These are phyloP conservation scores for Cerastis rubricosa DNA, from an alignment of 2,888 invertebrate genomes.

Conservation along the genomic window DNA sequence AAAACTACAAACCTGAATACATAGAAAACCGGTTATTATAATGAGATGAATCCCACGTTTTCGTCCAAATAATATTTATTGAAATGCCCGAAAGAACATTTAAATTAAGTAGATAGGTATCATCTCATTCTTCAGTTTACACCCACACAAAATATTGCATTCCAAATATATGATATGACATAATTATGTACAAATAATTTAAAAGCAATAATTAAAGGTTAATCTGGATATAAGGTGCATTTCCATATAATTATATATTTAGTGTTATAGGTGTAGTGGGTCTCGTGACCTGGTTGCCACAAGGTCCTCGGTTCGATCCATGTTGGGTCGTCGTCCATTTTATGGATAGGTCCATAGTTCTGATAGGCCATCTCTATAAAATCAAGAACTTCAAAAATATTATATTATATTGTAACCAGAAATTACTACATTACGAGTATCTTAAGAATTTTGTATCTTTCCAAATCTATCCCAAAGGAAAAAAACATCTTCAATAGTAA, in stretches of 20 bases:
- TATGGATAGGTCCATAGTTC: constrained; percentile 32
- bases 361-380: neutral
- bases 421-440: neutral
- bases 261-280: constrained; percentile 34
- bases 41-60: constrained; percentile 23
- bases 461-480: too few species aligned
- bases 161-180: constrained; percentile 35
- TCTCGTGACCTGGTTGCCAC: constrained; percentile 46
- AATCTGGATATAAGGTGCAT: constrained; percentile 40
- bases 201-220: constrained; percentile 39
- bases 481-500: neutral
- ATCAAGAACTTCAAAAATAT: neutral
- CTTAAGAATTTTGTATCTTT: too few species aligned
- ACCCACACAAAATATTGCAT: constrained; percentile 30
- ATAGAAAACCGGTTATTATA: neutral
- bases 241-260: constrained; percentile 35
- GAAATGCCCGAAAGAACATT: neutral
- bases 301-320: constrained; percentile 37
- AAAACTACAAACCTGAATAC: constrained; percentile 22
- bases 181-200: constrained; percentile 45
- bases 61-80: constrained; percentile 15
- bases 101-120: constrained; percentile 2
- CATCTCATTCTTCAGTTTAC: constrained; percentile 19
- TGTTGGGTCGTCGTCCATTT: neutral
- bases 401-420: neutral